Conservation (phyloP, 1,140 invertebrate species). For the Drosophila erecta region DNA sequence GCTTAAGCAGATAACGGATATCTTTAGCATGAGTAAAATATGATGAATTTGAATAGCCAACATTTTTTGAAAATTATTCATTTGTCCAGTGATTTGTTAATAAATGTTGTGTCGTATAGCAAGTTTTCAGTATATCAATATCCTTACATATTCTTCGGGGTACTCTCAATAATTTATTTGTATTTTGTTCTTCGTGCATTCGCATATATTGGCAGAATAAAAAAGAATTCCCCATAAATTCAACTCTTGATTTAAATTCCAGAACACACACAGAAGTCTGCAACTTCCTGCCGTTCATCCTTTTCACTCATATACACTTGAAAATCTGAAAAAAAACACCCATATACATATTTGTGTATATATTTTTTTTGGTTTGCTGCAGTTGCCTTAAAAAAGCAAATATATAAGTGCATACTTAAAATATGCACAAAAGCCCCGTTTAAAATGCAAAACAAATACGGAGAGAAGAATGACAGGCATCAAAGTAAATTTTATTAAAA, state of each 20-base stretch:
- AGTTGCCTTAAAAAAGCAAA: slow-evolving; percentile 36
- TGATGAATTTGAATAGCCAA: background rate
- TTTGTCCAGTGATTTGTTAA: no score
- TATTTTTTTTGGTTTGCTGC: slow-evolving; percentile 2
- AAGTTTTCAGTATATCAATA: background rate
- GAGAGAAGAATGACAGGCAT: slow-evolving; percentile 30
- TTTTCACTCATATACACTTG: background rate
- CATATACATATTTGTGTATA: slow-evolving; percentile 4
- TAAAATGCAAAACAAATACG: slow-evolving; percentile 70
- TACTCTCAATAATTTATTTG: slow-evolving; percentile 29
- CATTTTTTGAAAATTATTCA: background rate
- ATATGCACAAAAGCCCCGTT: slow-evolving; percentile 67
- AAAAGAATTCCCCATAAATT: slow-evolving; percentile 38
- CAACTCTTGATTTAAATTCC: slow-evolving; percentile 37
- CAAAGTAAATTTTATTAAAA: slow-evolving; percentile 81
- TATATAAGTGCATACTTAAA: slow-evolving; percentile 67
- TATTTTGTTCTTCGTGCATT: slow-evolving; percentile 3
- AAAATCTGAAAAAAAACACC: slow-evolving; percentile 30
- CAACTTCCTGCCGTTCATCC: slow-evolving; percentile 25
- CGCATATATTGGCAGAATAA: slow-evolving; percentile 22
- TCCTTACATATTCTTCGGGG: slow-evolving; percentile 2
- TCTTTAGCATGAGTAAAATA: background rate
- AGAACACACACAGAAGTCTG: slow-evolving; percentile 15
- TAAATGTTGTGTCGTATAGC: background rate
- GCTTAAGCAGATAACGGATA: background rate